Conservation (phyloP, 1,140 invertebrate genomes). For the Philotrypesis tridentata region DNA sequence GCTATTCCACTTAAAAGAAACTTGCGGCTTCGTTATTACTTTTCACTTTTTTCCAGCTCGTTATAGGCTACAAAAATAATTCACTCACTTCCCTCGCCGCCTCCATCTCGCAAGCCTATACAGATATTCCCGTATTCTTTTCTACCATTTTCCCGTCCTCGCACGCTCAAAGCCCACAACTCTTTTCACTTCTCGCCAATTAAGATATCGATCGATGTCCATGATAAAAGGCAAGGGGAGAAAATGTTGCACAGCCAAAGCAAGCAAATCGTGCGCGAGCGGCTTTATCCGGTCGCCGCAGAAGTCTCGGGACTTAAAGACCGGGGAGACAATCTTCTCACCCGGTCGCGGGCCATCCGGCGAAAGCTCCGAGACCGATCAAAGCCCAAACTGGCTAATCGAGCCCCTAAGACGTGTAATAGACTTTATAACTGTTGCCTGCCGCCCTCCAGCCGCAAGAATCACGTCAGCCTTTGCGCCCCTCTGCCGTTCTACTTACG, state of each 20-base stretch:
- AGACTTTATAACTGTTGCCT: slow-evolving; percentile 40
- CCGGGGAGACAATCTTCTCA: not conserved
- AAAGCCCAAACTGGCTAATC: slow-evolving; percentile 35
- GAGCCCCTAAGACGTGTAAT: slow-evolving; percentile 32
- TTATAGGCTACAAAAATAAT: slow-evolving; percentile 32
- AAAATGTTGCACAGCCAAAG: no score
- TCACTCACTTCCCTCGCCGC: slow-evolving; percentile 4
- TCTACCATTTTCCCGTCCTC: not conserved
- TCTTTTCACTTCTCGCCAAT: not conserved
- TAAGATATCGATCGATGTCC: no score
- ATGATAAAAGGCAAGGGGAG: no score
- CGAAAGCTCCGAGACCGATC: slow-evolving; percentile 15
- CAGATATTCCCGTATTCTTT: not conserved
- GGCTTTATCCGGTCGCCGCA: not conserved
- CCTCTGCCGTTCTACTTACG: slow-evolving; percentile 21
- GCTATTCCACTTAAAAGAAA: not conserved
- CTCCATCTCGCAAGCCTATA: not conserved
- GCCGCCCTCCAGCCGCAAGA: not conserved
- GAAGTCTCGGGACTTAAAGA: not conserved
- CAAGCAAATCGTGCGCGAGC: not conserved
- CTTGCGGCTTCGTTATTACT: not conserved
- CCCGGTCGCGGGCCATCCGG: not conserved
- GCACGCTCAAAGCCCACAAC: not conserved
- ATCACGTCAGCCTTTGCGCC: not conserved
- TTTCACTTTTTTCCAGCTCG: slow-evolving; percentile 2